Evolutionary conservation across 1,140 invertebrate species (phyloP), one percentile per base, ranked within the genome.

Genomic region (Heliconius hewitsoni): DNA sequence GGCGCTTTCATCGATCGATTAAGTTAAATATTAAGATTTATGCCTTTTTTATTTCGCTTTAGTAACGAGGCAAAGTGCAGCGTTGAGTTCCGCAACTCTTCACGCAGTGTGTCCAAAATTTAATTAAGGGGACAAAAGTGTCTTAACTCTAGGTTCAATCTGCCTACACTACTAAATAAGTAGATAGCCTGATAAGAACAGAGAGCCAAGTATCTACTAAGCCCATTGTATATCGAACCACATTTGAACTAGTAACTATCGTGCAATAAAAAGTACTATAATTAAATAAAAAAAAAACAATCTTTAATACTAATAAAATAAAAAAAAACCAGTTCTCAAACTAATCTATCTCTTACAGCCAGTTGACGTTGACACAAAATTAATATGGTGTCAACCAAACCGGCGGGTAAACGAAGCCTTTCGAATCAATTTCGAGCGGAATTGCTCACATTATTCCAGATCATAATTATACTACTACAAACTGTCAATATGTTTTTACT

Each of bases 391-490:
- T 71, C 73, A 79, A 74, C 73, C 46, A 52, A 78, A 73, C 71
- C 46, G 30, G 72, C 77, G 73, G 19, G 73, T 73, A 74, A 74
- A 79, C 73, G 78, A 50, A 70, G 73, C 78, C 78, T 74, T 79
- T 79, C 78, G 57, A 66, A 74, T 79, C 78, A 79, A 79, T 79
- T 74, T 79, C 57, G 52, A 79, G 74, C 57, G 46, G 27, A 60
- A 76, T 79, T 79, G 78, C 73, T 52, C 42, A 66, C 39, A 66
- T 74, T 34, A 70, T 79, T 74, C 60, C 71, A 71, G 42, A 79
- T 79, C 57, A 74, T 74, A 74, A 71, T 74, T 55, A 76, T 70
- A 46, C 57, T 70, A 46, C 16, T 70, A 71, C 57, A 76, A 46
- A 70, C 66, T 76, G 37, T 76, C 74, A 76, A 66, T 66, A 30